Evolutionary conservation across 2,888 invertebrate species (phyloP).

Genomic region (Folsomia manolachei): DNA sequence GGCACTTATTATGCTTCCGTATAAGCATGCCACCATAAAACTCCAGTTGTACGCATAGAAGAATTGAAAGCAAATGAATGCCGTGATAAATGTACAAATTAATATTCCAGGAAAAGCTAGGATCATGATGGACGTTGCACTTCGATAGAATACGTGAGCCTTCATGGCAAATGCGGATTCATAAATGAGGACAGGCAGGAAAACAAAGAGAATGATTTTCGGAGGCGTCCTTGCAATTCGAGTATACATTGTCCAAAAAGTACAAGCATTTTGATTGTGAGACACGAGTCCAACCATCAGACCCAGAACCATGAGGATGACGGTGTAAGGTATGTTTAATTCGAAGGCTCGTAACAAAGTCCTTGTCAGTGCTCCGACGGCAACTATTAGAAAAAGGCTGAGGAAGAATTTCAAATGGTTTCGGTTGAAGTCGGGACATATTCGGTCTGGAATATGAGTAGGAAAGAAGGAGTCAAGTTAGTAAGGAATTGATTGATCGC

Average conservation of each 20-base stretch:
- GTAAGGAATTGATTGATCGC: neutral
- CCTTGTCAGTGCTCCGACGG: conserved; percentile 45
- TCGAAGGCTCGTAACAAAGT: conserved; percentile 41
- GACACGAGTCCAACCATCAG: conserved; percentile 52
- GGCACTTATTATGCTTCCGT: conserved; percentile 56
- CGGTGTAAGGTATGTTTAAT: conserved; percentile 54
- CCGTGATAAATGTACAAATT: conserved; percentile 45
- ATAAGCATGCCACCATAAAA: conserved; percentile 54
- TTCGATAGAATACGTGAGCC: conserved; percentile 42
- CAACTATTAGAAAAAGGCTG: conserved; percentile 43
- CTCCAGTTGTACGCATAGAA: conserved; percentile 53
- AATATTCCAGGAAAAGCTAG: conserved; percentile 49
- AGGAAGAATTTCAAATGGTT: conserved; percentile 39
- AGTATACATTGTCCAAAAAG: conserved; percentile 26
- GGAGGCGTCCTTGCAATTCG: conserved; percentile 44
- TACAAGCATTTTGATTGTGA: conserved; percentile 22
- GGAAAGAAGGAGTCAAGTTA: neutral
- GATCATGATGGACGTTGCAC: conserved; percentile 34
- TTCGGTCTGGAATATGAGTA: conserved; percentile 22
- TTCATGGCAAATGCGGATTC: conserved; percentile 48
- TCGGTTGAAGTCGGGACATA: conserved; percentile 38
- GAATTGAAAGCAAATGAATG: conserved; percentile 40
- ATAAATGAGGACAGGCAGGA: conserved; percentile 48
- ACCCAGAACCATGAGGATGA: conserved; percentile 54
- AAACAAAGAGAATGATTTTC: conserved; percentile 39